Evolutionary conservation across 1,140 invertebrate species (phyloP).

Genomic region (Zophobas atratus): DNA sequence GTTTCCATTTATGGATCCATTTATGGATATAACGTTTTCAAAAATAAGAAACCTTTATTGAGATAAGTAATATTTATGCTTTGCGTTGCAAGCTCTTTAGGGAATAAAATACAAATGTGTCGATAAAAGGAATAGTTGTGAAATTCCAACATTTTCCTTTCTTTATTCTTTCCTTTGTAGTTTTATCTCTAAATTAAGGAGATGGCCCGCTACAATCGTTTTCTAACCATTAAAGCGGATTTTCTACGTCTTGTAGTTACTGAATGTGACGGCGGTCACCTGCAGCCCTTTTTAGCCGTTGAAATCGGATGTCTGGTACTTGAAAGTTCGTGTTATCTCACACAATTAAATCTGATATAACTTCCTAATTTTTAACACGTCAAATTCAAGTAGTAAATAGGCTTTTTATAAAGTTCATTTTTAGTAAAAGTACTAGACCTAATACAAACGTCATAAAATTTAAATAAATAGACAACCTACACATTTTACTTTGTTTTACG

Average conservation of each 20-base stretch:
- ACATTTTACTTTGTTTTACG: too few species aligned
- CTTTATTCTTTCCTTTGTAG: slow-evolving; percentile 4
- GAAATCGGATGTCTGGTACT: background rate
- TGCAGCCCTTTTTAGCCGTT: background rate
- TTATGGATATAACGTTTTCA: too few species aligned
- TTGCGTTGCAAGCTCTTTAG: background rate
- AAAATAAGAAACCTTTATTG: too few species aligned
- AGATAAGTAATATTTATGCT: too few species aligned
- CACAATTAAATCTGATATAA: background rate
- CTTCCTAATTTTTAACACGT: too few species aligned
- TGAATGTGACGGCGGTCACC: slow-evolving; percentile 19
- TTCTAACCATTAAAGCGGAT: slow-evolving; percentile 29
- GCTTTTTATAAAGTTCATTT: too few species aligned
- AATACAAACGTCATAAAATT: too few species aligned
- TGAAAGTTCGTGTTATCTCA: background rate
- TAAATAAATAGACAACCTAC: too few species aligned
- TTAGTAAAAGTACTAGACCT: too few species aligned
- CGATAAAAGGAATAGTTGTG: slow-evolving; percentile 3
- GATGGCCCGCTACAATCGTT: slow-evolving; percentile 28
- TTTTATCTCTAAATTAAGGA: slow-evolving; percentile 27
- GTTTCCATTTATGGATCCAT: too few species aligned
- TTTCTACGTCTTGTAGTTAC: slow-evolving; percentile 25
- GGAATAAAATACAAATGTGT: background rate
- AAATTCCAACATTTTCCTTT: slow-evolving; percentile 8
- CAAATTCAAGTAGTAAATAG: too few species aligned